These are phyloP conservation scores for Mus caroli DNA, from an alignment of 2,797 vertebrate species.

Conservation along the genomic window DNA sequence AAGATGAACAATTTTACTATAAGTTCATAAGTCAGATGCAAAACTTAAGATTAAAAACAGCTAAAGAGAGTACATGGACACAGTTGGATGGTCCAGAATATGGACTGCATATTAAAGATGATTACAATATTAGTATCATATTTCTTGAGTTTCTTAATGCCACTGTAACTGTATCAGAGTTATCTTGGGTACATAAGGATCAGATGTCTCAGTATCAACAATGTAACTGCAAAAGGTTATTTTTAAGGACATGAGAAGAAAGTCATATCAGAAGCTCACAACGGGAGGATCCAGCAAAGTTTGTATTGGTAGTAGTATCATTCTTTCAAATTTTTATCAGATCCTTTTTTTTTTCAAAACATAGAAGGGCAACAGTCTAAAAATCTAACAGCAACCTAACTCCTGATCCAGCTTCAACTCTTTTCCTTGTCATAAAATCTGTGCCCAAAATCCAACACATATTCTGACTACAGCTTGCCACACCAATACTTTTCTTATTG, in stretches of 20 bases:
- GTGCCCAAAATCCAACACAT: slow-evolving; percentile 27
- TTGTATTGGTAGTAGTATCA: not conserved
- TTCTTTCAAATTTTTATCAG: not conserved
- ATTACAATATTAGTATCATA: slow-evolving; percentile 5
- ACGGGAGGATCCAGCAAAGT: not conserved
- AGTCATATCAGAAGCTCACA: not conserved
- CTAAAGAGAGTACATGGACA: not conserved
- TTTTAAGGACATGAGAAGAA: not conserved
- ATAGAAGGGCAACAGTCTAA: not conserved
- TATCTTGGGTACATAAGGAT: not conserved
- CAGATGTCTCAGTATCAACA: not conserved
- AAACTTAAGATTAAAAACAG: slow-evolving; percentile 42
- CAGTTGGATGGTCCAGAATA: not conserved
- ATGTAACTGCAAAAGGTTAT: not conserved
- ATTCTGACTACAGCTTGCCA: slow-evolving; percentile 44
- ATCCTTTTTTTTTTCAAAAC: not conserved
- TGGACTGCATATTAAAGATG: not conserved
- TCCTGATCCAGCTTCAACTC: not conserved
- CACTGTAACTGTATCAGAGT: not conserved
- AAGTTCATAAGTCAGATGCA: not conserved
- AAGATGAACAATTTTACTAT: not conserved
- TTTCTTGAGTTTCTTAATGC: not conserved
- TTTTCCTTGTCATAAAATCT: not conserved
- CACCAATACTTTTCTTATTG: not conserved
- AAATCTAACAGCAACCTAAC: slow-evolving; percentile 20